Conservation (phyloP, 2,797 vertebrate genomes). For the Myiotriccus ornatus region DNA sequence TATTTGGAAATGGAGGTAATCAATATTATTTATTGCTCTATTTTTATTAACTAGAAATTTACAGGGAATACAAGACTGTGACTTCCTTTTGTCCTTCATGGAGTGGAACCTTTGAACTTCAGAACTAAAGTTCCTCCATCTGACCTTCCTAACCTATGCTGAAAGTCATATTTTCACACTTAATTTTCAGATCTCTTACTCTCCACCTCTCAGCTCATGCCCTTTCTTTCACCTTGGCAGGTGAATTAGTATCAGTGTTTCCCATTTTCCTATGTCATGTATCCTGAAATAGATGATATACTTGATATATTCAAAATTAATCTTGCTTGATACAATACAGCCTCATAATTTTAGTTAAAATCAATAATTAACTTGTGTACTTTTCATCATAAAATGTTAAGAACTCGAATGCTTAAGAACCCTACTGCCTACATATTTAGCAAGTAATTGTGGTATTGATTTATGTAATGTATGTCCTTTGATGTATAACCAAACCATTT, state of each 20-base stretch:
- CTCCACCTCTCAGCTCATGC: background rate
- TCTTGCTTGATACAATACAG: background rate
- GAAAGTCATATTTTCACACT: background rate
- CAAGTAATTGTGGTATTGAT: background rate
- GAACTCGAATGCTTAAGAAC: background rate
- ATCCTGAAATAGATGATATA: background rate
- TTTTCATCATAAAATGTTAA: background rate
- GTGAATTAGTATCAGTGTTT: background rate
- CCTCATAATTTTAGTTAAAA: background rate
- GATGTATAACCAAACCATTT: background rate
- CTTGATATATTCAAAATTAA: background rate
- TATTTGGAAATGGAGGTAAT: background rate
- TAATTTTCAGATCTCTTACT: background rate
- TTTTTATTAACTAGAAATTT: conserved; percentile 15
- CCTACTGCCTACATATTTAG: background rate
- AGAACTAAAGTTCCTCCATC: background rate
- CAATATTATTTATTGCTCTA: conserved; percentile 21
- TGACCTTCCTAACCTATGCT: background rate
- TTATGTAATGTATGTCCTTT: background rate
- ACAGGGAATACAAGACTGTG: background rate
- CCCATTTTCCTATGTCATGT: background rate
- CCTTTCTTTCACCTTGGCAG: background rate
- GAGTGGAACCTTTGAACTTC: background rate
- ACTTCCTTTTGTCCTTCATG: background rate
- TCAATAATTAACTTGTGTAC: background rate